Conservation (phyloP, 2,888 invertebrate species). For the Drosophila seclusa region DNA sequence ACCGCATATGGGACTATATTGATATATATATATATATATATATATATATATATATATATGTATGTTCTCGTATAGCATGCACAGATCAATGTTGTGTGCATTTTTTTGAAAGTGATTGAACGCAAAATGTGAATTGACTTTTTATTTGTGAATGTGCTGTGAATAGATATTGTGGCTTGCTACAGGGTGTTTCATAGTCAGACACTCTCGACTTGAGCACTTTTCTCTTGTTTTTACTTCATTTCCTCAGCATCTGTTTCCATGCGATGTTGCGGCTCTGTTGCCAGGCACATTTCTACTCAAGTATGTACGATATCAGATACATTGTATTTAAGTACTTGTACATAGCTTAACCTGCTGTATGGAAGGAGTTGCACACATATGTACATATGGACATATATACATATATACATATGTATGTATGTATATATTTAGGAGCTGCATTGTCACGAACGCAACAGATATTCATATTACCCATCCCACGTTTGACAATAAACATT, state of each 20-base stretch:
- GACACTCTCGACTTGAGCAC: not conserved
- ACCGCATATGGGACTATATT: no score
- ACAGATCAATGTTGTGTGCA: no score
- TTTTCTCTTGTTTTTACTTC: not conserved
- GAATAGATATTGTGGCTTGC: not conserved
- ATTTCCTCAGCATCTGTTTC: slow-evolving; percentile 2
- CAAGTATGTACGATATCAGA: slow-evolving; percentile 23
- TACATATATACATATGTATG: not conserved
- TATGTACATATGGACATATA: not conserved
- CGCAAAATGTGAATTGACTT: not conserved
- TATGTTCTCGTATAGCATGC: no score
- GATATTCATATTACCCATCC: not conserved
- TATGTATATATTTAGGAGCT: not conserved
- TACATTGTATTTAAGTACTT: slow-evolving; percentile 27
- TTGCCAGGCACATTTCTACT: slow-evolving; percentile 29
- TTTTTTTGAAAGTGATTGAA: not conserved
- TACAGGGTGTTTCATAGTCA: not conserved
- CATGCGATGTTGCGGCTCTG: slow-evolving; percentile 6
- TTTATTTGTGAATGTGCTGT: not conserved
- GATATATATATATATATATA: no score
- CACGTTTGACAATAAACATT: not conserved
- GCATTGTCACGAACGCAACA: not conserved
- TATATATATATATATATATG: no score
- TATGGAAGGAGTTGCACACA: not conserved
- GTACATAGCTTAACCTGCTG: not conserved